These are phyloP conservation scores for Horisme vitalbata DNA, from an alignment of 2,888 invertebrate species.

Conservation along the genomic window DNA sequence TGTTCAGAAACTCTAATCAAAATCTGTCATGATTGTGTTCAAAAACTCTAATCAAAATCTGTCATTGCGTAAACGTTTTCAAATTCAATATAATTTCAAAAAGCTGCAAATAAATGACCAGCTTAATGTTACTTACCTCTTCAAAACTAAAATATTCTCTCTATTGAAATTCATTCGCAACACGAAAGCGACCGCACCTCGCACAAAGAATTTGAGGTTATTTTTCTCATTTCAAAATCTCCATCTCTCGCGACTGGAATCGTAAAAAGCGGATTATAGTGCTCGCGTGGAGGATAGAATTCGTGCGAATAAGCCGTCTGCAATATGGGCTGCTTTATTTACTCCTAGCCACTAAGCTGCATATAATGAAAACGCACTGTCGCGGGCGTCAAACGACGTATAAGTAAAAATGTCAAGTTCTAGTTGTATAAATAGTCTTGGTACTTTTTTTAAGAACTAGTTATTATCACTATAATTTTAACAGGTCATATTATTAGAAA, in stretches of 20 bases:
- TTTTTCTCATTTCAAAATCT: slow-evolving; percentile 80
- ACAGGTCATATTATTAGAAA: no score
- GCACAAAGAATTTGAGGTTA: slow-evolving; percentile 72
- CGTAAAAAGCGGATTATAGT: slow-evolving; percentile 82
- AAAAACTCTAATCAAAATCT: no score
- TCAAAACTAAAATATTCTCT: slow-evolving; percentile 26
- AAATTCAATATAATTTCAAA: neutral
- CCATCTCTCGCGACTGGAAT: slow-evolving; percentile 70
- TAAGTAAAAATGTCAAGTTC: slow-evolving; percentile 60
- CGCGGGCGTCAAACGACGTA: slow-evolving; percentile 71
- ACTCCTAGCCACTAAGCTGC: slow-evolving; percentile 78
- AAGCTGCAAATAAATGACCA: no score
- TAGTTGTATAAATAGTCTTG: slow-evolving; percentile 41
- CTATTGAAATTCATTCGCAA: slow-evolving; percentile 59
- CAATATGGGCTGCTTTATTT: slow-evolving; percentile 80
- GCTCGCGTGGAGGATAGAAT: slow-evolving; percentile 71
- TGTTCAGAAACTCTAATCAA: no score
- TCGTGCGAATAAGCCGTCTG: slow-evolving; percentile 73
- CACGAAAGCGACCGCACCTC: slow-evolving; percentile 57
- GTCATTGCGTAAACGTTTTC: no score
- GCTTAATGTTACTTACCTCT: no score
- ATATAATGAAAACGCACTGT: slow-evolving; percentile 83
- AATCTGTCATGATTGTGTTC: no score
- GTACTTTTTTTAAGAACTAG: no score
- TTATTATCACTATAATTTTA: no score